These are phyloP conservation scores for Serilophus lunatus DNA, from an alignment of 2,113 vertebrate genomes.

Conservation along the genomic window DNA sequence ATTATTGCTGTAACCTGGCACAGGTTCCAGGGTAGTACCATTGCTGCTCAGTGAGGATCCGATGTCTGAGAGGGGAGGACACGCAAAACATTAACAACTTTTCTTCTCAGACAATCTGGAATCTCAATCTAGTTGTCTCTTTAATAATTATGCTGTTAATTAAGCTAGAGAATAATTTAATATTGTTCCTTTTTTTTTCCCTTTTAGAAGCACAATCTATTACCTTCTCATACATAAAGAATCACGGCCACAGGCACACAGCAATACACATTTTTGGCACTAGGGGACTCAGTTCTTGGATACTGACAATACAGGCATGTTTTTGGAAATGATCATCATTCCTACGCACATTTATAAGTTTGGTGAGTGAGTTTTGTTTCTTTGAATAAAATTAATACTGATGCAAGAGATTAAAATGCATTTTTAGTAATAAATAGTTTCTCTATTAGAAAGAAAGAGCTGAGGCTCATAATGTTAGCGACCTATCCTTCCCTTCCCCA, in stretches of 20 bases:
- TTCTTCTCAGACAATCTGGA: not conserved
- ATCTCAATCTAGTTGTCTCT: not conserved
- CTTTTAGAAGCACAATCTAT: not conserved
- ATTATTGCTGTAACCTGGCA: slow-evolving; percentile 75
- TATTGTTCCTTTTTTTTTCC: not conserved
- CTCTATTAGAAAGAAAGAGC: not conserved
- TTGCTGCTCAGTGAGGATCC: slow-evolving; percentile 21
- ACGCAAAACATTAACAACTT: not conserved
- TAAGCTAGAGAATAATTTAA: slow-evolving; percentile 15
- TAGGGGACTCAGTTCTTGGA: not conserved
- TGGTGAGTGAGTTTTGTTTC: not conserved
- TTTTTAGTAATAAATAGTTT: not conserved
- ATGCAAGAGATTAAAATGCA: not conserved
- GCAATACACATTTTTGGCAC: not conserved
- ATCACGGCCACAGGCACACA: not conserved
- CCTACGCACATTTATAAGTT: not conserved
- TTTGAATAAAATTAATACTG: not conserved
- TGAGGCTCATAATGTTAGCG: not conserved
- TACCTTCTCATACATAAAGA: not conserved
- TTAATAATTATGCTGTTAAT: slow-evolving; percentile 23
- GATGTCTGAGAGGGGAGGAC: not conserved
- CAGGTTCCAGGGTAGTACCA: slow-evolving; percentile 56
- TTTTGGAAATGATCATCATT: not conserved
- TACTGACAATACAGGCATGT: not conserved
- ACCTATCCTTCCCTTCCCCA: not conserved